Evolutionary conservation across 2,113 vertebrate genomes (phyloP), one percentile per base, ranked within the genome.

Genomic region (Embiotoca jacksoni): DNA sequence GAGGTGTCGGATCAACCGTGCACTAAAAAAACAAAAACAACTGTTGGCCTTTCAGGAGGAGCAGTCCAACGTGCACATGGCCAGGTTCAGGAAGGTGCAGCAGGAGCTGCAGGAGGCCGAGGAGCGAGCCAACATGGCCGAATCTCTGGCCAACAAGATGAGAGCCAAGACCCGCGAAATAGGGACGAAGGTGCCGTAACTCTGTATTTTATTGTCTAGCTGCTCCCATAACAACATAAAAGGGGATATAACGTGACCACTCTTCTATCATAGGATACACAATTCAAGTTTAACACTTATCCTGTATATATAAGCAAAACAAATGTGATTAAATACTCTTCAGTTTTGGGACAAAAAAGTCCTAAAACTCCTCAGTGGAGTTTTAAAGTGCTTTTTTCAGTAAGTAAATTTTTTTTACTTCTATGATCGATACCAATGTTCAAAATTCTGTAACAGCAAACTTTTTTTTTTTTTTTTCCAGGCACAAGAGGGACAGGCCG

Each of bases 81-180:
- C 0, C 11, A 67, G 80, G 15, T 80, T 83, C 68, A 83, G 86
- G 72, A 91, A 91, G 58, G 82, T 55, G 41, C 89, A 91, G 65
- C 89, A 89, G 2, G 84, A 89, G 8, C 56, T 89, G 84, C 84
- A 90, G 58, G 86, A 88, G 69, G 83, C 81, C 0, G 88, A 88
- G 46, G 83, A 86, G 47, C 82, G 88, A 63, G 89, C 89, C 5
- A 82, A 90, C 3, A 58, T 81, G 60, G 93, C 94, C 0, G 94
- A 96, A 67, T 93, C 93, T 9, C 91, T 93, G 63, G 90, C 93
- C 81, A 94, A 94, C 85, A 95, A 93, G 80, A 88, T 95, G 72
- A 62, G 94, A 73, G 92, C 90, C 60, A 94, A 94, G 87, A 94
- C 88, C 65, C 87, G 91, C 0, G 93, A 94, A 1, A 86, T 81